phyloP scores from a whole-genome alignment of 1,140 invertebrate species.

The Drosophila melanogaster region Release_6_plus_ISO1_MT NT_033777.3:29835501-29836000 shows the following conservation, averaged over 20 bases:
- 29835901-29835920: conserved; percentile 2
- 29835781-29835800: background rate
- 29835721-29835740: too few species aligned
- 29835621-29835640: too few species aligned
- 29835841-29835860: background rate
- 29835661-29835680: background rate
- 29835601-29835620: too few species aligned
- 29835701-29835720: too few species aligned
- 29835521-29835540: too few species aligned
- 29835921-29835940: background rate
- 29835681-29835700: too few species aligned
- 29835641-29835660: too few species aligned
- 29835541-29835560: too few species aligned
- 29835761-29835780: background rate
- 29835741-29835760: background rate
- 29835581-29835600: too few species aligned
- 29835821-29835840: conserved; percentile 7
- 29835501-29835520: too few species aligned
- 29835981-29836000: conserved; percentile 7
- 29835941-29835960: background rate
- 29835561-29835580: too few species aligned
- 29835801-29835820: background rate
- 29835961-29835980: conserved; percentile 23
- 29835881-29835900: conserved; percentile 7
- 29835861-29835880: background rate